Evolutionary conservation across 2,797 vertebrate species (phyloP).

Genomic region (Poecilia gillii): DNA sequence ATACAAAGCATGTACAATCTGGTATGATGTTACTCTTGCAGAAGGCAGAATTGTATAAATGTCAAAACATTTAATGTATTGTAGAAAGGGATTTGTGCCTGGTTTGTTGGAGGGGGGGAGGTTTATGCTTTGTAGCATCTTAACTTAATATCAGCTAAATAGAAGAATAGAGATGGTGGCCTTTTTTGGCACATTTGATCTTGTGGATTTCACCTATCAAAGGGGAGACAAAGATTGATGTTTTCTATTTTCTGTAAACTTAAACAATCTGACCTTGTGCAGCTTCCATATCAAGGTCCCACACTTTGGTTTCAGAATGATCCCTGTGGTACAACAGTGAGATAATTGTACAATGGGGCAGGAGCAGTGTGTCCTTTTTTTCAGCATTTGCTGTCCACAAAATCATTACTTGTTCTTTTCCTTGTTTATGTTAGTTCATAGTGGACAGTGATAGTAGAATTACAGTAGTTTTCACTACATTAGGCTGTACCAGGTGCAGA

Average conservation of each 20-base stretch:
- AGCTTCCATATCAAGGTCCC: not conserved
- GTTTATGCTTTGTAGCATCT: not conserved
- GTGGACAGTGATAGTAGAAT: not conserved
- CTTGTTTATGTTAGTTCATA: not conserved
- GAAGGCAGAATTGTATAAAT: not conserved
- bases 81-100: not conserved
- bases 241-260: constrained; percentile 3
- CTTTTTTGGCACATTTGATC: too few relatives aligned
- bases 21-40: not conserved
- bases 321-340: not conserved
- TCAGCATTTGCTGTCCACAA: not conserved
- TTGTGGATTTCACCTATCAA: not conserved
- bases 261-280: not conserved
- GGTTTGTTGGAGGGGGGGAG: not conserved
- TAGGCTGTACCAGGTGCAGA: not conserved
- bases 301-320: not conserved
- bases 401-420: not conserved
- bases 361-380: not conserved
- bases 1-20: not conserved
- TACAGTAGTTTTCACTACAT: not conserved
- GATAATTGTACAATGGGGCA: not conserved
- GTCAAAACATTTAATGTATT: not conserved
- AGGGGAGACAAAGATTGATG: constrained; percentile 7
- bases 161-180: not conserved
- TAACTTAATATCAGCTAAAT: not conserved